Evolutionary conservation across 2,113 vertebrate species (phyloP), one percentile per base, ranked within the genome.

Genomic region (Myrmecophaga tridactyla): DNA sequence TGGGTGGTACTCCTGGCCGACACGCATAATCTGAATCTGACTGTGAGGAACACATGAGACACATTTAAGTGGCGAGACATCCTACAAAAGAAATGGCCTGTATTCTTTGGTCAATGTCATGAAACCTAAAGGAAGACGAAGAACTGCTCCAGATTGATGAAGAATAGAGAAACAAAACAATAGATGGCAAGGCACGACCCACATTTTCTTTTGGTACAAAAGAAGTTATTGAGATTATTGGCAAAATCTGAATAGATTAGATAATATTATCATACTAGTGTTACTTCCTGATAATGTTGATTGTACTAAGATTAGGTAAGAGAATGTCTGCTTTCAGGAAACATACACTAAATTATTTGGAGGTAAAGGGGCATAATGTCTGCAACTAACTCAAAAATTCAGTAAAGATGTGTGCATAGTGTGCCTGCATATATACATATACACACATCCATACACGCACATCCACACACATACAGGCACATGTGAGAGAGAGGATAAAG

Each of bases 131-230:
- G 11, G 25, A 10, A 43, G 36, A 27, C 0, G 29, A 60, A 56
- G n/a, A 20, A 23, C 23, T 6, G 7, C 3, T 36, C 51, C 60
- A 67, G 36, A 63, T 51, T 15, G 62, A 21, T 12, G 67, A 25
- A 56, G n/a, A 4, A 78, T 25, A 43, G 7, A 46, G 83, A 86
- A 12, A 23, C 2, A 9, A 6, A 17, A 31, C 41, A 11, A 15
- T 3, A 2, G 2, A 48, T 2, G 13, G 18, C 6, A 12, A 21
- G 4, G n/a, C 21, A 12, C 29, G 60, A 3, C 36, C 18, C 20
- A n/a, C 5, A 1, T 53, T n/a, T 67, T 14, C 34, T 46, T 23
- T 20, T 3, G 31, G 21, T 8, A 18, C 25, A 48, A 41, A 60
- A 34, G 31, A n/a, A 67, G 23, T 88, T 23, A 18, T 0, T 9